A percentile compares a stretch with the other conserved stretches of the same genome.
Evolutionary conservation across 2,113 vertebrate species (phyloP).

Genomic region (Peromyscus maniculatus): DNA sequence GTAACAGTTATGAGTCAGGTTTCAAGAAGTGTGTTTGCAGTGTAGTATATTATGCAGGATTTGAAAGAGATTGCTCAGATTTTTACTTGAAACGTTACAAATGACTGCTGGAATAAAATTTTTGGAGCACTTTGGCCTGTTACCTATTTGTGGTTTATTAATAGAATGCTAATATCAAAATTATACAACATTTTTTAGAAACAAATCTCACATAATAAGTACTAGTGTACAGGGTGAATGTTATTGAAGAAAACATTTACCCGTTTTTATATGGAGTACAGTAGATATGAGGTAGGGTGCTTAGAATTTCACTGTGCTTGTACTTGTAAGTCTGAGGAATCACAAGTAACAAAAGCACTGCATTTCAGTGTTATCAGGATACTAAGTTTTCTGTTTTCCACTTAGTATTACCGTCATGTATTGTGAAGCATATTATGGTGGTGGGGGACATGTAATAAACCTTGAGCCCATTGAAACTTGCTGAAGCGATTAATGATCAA

Average conservation of each 20-base stretch:
- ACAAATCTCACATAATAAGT: not conserved
- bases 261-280: not conserved
- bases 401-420: not conserved
- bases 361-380: not conserved
- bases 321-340: not conserved
- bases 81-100: not conserved
- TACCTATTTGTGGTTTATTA: not conserved
- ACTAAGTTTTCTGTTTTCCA: not conserved
- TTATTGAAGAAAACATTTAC: not conserved
- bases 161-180: not conserved
- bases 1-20: not conserved
- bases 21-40: not conserved
- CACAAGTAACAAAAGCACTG: not conserved
- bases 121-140: not conserved
- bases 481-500: not conserved
- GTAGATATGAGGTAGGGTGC: not conserved
- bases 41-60: not conserved
- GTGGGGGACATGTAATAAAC: not conserved
- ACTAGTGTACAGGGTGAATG: not conserved
- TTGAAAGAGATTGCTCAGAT: not conserved
- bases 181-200: not conserved
- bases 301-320: not conserved
- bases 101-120: not conserved
- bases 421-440: not conserved
- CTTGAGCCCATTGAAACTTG: not conserved